These are phyloP conservation scores for Rachycentron canadum DNA, from an alignment of 2,797 vertebrate species.

Conservation along the genomic window DNA sequence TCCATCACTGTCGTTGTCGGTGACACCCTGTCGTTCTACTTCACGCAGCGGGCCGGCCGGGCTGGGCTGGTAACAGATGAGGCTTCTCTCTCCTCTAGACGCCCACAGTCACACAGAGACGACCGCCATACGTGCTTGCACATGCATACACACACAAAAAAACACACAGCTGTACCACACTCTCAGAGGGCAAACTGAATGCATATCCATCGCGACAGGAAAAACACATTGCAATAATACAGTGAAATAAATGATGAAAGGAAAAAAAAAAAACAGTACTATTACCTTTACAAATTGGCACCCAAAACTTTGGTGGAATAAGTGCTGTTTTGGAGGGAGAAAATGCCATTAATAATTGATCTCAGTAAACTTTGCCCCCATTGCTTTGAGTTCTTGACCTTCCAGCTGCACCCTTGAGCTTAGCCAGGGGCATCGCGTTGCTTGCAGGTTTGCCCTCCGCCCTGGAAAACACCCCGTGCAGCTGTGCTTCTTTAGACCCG, in stretches of 20 bases:
- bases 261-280: neutral
- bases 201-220: slow-evolving; percentile 11
- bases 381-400: slow-evolving; percentile 73
- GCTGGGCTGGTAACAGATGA: slow-evolving; percentile 86
- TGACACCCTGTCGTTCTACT: slow-evolving; percentile 88
- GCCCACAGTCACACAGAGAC: slow-evolving; percentile 78
- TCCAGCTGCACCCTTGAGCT: slow-evolving; percentile 73
- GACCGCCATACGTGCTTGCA: slow-evolving; percentile 75
- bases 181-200: slow-evolving; percentile 74
- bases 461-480: slow-evolving; percentile 75
- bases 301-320: neutral
- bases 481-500: slow-evolving; percentile 83
- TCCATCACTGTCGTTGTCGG: slow-evolving; percentile 87
- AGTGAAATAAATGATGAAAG: neutral
- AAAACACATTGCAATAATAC: slow-evolving; percentile 7
- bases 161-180: slow-evolving; percentile 49
- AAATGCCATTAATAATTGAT: slow-evolving; percentile 40
- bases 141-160: slow-evolving; percentile 63
- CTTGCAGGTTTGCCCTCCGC: slow-evolving; percentile 73
- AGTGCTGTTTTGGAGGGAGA: slow-evolving; percentile 1
- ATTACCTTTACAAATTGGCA: neutral
- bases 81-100: slow-evolving; percentile 85
- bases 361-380: slow-evolving; percentile 45
- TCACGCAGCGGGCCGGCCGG: slow-evolving; percentile 81
- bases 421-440: slow-evolving; percentile 69